Evolutionary conservation across 2,888 invertebrate species (phyloP), one percentile per base, ranked within the genome.

Genomic region (Falcaria lacertinaria): DNA sequence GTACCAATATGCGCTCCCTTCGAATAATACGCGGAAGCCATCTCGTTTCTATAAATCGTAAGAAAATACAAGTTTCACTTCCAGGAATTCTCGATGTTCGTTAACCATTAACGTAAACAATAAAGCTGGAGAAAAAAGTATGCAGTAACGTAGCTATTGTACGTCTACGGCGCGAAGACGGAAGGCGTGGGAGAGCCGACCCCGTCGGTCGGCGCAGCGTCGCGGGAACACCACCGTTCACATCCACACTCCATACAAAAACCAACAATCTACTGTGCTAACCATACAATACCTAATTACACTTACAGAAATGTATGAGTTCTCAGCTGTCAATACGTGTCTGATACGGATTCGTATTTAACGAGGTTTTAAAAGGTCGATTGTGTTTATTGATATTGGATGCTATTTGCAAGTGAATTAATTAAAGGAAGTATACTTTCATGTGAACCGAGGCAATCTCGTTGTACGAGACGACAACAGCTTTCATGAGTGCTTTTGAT

Each of bases 111-210:
- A 78, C 70, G 74, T 71, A 76, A 73, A 74, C 71, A 80, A 80
- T 76, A 73, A 73, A 78, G 73, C 63, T 67, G 65, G 52, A 60
- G 59, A 80, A 82, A 86, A 88, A 87, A 78, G 22, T 69, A 60
- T 64, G 69, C 74, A 74, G 76, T 77, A 80, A 76, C 64, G 72
- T 72, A 64, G 74, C 80, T 70, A 85, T 86, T 87, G 85, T 86
- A 53, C 64, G 73, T 70, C 70, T 76, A 64, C 65, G 69, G 73
- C 66, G 69, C 66, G 72, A 69, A 77, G 79, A 74, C 78, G 80
- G 82, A 78, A 81, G 81, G 73, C 84, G 87, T 86, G 88, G 80
- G 87, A 84, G 56, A 58, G 64, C 64, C 64, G n/a, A n/a, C n/a
- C n/a, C n/a, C n/a, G n/a, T n/a, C 71, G 64, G 69, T 69, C 68